Percentiles rank a stretch among this genome's conserved stretches.
phyloP scores from a whole-genome alignment of 2,797 vertebrate genomes.

The Trematomus bernacchii region DNA sequence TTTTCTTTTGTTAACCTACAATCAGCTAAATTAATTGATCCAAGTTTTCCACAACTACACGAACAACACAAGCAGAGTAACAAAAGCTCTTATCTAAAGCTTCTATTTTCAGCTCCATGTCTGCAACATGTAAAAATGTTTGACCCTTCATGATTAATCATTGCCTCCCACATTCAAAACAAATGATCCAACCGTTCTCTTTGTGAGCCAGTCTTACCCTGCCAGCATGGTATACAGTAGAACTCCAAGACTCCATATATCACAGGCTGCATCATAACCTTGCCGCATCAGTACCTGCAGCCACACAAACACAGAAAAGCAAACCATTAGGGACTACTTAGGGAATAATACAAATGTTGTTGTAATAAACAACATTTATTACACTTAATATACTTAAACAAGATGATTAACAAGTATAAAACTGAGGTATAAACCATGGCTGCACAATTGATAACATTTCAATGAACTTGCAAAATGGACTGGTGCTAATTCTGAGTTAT shows the following conservation, averaged over 20 bases:
- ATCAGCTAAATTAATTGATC: too few relatives aligned
- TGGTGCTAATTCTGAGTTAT: too few relatives aligned
- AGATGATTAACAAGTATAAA: too few relatives aligned
- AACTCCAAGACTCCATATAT: slow-evolving; percentile 98
- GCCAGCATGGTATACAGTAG: slow-evolving; percentile 98
- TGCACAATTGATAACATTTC: too few relatives aligned
- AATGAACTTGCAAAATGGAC: too few relatives aligned
- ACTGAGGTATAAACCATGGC: too few relatives aligned
- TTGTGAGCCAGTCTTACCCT: slow-evolving; percentile 86
- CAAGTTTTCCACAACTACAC: too few relatives aligned
- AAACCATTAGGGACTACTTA: slow-evolving; percentile 7
- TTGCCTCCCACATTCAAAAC: background rate
- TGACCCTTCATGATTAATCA: slow-evolving; percentile 10
- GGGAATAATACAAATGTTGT: background rate
- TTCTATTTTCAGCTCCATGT: background rate
- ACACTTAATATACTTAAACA: too few relatives aligned
- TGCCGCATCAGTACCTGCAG: slow-evolving; percentile 96
- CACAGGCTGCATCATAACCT: slow-evolving; percentile 97
- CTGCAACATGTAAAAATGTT: background rate
- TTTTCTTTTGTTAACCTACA: too few relatives aligned
- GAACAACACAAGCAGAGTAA: background rate
- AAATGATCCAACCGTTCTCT: background rate
- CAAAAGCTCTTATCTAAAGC: background rate
- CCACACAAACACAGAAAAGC: slow-evolving; percentile 29
- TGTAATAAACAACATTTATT: too few relatives aligned